Percentiles rank a stretch among this genome's conserved stretches.
phyloP scores from a whole-genome alignment of 2,797 vertebrate genomes.

The Aplochiton taeniatus region DNA sequence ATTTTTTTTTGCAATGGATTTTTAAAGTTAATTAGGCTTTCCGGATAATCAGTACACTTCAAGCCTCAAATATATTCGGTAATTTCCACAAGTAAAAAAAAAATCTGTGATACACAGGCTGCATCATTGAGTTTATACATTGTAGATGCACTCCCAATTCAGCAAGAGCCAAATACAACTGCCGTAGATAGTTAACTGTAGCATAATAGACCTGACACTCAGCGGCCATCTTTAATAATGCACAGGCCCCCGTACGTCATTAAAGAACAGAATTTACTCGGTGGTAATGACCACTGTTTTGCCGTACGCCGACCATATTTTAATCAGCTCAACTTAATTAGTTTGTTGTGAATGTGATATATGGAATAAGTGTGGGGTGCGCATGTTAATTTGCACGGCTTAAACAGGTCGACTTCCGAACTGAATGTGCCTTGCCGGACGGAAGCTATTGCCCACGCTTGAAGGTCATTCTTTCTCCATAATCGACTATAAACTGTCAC shows the following conservation, averaged over 20 bases:
- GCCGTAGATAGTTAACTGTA: neutral
- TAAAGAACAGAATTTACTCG: neutral
- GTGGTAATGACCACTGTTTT: slow-evolving; percentile 9
- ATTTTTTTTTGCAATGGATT: neutral
- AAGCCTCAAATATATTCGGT: no score
- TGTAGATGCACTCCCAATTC: neutral
- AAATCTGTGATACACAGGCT: no score
- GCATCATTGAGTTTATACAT: no score
- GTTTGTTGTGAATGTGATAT: neutral
- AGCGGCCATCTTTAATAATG: slow-evolving; percentile 6
- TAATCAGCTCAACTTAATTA: slow-evolving; percentile 2
- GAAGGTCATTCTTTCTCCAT: slow-evolving; percentile 27
- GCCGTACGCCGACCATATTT: neutral
- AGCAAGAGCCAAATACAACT: no score
- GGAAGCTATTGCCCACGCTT: slow-evolving; percentile 16
- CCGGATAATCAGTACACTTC: no score
- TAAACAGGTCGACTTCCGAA: neutral
- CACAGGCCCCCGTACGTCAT: neutral
- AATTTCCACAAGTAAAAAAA: no score
- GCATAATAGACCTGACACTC: neutral
- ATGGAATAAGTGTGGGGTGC: neutral
- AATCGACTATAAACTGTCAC: slow-evolving; percentile 24
- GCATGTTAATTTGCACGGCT: neutral
- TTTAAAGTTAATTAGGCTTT: neutral
- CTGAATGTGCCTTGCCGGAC: neutral